Conservation (phyloP, 2,113 vertebrate species). For the Mormyrus iriodes region DNA sequence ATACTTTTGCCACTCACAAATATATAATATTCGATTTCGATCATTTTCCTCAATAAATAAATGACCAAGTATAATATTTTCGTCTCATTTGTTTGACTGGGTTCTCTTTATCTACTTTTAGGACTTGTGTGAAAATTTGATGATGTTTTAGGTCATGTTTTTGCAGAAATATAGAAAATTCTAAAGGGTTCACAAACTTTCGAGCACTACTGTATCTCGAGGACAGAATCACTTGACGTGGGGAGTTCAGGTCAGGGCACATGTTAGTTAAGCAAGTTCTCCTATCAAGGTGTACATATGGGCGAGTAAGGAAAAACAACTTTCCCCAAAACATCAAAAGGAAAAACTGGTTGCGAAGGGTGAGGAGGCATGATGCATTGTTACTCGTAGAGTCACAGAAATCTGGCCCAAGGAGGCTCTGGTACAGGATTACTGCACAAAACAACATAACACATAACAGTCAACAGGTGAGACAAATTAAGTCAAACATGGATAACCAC, state of each 20-base stretch:
- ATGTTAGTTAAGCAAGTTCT: background rate
- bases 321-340: background rate
- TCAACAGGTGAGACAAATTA: background rate
- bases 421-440: background rate
- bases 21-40: no score
- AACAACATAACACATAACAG: background rate
- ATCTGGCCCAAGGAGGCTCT: background rate
- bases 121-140: no score
- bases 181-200: no score
- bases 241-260: background rate
- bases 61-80: no score
- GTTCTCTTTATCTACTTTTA: no score
- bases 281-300: background rate
- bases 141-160: no score
- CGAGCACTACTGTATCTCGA: no score
- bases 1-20: no score
- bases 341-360: background rate
- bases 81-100: no score
- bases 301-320: background rate
- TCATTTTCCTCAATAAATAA: no score
- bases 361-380: background rate
- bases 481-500: background rate
- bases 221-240: background rate
- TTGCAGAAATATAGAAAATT: no score
- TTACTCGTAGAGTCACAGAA: background rate